A percentile compares a stretch with the other conserved stretches of the same genome.
These are phyloP conservation scores for Hylaeus volcanicus DNA, from an alignment of 1,140 invertebrate species.

Conservation along the genomic window DNA sequence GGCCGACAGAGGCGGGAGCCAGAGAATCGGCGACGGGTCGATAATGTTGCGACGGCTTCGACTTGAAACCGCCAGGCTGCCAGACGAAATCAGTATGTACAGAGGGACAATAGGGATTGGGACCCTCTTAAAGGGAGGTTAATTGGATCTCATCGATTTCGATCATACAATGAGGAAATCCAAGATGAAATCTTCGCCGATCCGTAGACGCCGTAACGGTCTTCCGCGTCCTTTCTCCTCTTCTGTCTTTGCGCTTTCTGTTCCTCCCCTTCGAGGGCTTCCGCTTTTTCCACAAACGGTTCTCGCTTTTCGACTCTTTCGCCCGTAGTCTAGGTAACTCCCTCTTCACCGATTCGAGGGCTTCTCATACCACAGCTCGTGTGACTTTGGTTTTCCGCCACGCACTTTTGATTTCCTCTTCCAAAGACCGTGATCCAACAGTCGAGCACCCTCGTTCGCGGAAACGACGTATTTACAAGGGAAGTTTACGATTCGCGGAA, in stretches of 20 bases:
- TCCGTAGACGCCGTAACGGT: slow-evolving; percentile 55
- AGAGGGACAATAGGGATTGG: slow-evolving; percentile 65
- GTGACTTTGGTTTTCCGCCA: slow-evolving; percentile 55
- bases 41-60: slow-evolving; percentile 44
- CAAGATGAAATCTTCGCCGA: slow-evolving; percentile 62
- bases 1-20: slow-evolving; percentile 1
- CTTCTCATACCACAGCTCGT: slow-evolving; percentile 35
- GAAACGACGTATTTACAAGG: slow-evolving; percentile 28
- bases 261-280: slow-evolving; percentile 10
- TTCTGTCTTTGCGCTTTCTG: not conserved
- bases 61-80: slow-evolving; percentile 15
- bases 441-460: not conserved
- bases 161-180: slow-evolving; percentile 64
- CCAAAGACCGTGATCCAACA: slow-evolving; percentile 3
- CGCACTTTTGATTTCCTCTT: slow-evolving; percentile 34
- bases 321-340: slow-evolving; percentile 74
- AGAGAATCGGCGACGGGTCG: slow-evolving; percentile 42
- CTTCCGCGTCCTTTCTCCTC: slow-evolving; percentile 32
- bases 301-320: slow-evolving; percentile 29
- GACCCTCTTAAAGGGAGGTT: slow-evolving; percentile 70
- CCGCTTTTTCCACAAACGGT: not conserved
- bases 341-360: slow-evolving; percentile 55
- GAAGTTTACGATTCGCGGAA: slow-evolving; percentile 44
- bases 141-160: slow-evolving; percentile 74
- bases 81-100: slow-evolving; percentile 63